Percentiles rank a stretch among this genome's conserved stretches.
phyloP scores from a whole-genome alignment of 2,888 invertebrate species.

The Cenopis cana region DNA sequence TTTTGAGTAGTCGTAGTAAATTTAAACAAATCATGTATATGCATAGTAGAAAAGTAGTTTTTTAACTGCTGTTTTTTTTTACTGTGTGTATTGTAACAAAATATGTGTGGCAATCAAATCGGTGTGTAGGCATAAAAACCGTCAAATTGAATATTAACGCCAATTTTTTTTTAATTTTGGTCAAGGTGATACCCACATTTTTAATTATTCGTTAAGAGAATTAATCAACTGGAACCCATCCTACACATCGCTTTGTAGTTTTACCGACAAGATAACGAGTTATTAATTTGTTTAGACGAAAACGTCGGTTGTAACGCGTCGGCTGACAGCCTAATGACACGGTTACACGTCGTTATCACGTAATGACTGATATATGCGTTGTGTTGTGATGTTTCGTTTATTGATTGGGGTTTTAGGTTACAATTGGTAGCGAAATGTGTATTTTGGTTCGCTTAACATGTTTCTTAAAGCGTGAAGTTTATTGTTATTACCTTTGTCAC shows the following conservation, averaged over 20 bases:
- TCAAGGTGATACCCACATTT: not conserved
- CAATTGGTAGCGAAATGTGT: not conserved
- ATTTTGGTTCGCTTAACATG: too few relatives aligned
- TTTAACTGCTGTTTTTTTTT: too few relatives aligned
- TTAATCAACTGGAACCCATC: constrained; percentile 14
- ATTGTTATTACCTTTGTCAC: too few relatives aligned
- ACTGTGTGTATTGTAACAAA: too few relatives aligned
- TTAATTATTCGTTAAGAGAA: not conserved
- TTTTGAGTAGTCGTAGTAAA: too few relatives aligned
- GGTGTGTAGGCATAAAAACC: not conserved
- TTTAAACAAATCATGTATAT: too few relatives aligned
- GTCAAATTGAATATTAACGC: not conserved
- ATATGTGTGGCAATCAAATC: too few relatives aligned
- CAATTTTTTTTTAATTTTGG: too few relatives aligned
- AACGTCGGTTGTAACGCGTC: constrained; percentile 5
- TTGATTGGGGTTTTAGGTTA: not conserved
- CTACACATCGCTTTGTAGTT: constrained; percentile 21
- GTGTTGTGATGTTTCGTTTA: constrained; percentile 3
- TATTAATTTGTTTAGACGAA: constrained; percentile 26
- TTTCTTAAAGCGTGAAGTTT: too few relatives aligned
- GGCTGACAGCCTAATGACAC: constrained; percentile 22
- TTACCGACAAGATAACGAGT: constrained; percentile 22
- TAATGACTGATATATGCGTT: constrained; percentile 14
- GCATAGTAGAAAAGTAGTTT: too few relatives aligned
- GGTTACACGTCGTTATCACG: constrained; percentile 14